phyloP scores from a whole-genome alignment of 2,888 invertebrate genomes.

The Sialis fuliginosa region DNA sequence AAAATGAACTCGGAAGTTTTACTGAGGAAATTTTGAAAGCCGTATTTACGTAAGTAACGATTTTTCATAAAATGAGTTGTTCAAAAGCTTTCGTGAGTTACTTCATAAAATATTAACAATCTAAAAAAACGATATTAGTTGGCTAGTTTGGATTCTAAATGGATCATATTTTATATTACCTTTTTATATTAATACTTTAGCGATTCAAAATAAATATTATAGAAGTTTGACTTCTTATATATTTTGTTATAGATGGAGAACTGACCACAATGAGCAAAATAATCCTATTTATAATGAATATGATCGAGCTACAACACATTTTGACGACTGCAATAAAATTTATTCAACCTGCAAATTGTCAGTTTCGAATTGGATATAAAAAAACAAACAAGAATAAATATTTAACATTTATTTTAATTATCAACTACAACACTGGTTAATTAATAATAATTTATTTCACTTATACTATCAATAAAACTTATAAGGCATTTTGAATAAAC shows the following conservation, averaged over 20 bases:
- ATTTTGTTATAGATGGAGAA: constrained; percentile 30
- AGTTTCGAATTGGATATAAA: constrained; percentile 13
- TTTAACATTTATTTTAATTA: too few species aligned
- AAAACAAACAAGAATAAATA: not conserved
- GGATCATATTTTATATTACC: too few species aligned
- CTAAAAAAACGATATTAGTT: not conserved
- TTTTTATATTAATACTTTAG: too few species aligned
- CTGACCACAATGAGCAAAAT: constrained; percentile 17
- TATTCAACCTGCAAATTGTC: constrained; percentile 28
- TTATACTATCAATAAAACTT: constrained; percentile 39
- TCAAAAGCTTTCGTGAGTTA: not conserved
- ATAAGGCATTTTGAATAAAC: constrained; percentile 45
- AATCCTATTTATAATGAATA: constrained; percentile 19
- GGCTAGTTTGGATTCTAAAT: too few species aligned
- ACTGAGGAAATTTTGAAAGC: constrained; percentile 44
- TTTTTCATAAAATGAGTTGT: not conserved
- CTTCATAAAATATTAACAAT: constrained; percentile 1
- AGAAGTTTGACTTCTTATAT: too few species aligned
- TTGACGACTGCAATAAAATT: constrained; percentile 25
- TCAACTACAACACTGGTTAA: too few species aligned
- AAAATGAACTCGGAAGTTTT: constrained; percentile 33
- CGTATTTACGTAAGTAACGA: constrained; percentile 42
- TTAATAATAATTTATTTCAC: constrained; percentile 14
- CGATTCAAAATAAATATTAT: too few species aligned
- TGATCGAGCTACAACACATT: constrained; percentile 23